phyloP scores from a whole-genome alignment of 2,113 vertebrate genomes.

The Gobio gobio region DNA sequence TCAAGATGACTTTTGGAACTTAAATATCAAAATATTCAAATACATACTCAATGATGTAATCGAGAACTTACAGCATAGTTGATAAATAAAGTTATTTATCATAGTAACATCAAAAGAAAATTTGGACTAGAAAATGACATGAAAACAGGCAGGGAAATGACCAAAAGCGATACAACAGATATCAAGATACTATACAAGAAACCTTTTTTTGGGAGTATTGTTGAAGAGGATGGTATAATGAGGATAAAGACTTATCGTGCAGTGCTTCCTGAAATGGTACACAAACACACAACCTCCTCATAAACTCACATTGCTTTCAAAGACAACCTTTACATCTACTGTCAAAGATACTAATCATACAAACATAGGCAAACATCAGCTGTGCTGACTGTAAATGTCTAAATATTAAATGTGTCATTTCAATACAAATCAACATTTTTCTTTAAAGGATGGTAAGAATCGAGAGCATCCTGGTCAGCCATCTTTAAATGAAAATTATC shows the following conservation, averaged over 20 bases:
- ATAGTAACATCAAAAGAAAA: neutral
- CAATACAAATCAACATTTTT: neutral
- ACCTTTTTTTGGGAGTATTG: neutral
- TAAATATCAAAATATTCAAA: neutral
- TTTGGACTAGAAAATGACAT: neutral
- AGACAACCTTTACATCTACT: no score
- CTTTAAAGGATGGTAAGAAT: neutral
- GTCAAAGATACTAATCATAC: neutral
- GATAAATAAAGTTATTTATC: neutral
- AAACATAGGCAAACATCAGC: neutral
- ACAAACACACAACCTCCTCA: no score
- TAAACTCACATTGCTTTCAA: no score
- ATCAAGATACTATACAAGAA: neutral
- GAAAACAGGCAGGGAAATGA: neutral
- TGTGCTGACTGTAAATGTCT: neutral
- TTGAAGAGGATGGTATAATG: neutral
- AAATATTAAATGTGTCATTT: neutral
- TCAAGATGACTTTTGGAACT: neutral
- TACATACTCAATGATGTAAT: neutral
- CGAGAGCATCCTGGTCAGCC: neutral
- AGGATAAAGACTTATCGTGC: neutral
- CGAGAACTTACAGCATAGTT: neutral
- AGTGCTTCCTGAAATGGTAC: no score
- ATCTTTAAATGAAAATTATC: no score
- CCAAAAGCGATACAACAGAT: neutral